Evolutionary conservation across 2,888 invertebrate genomes (phyloP), one percentile per base, ranked within the genome.

Genomic region (Hipparchia semele): DNA sequence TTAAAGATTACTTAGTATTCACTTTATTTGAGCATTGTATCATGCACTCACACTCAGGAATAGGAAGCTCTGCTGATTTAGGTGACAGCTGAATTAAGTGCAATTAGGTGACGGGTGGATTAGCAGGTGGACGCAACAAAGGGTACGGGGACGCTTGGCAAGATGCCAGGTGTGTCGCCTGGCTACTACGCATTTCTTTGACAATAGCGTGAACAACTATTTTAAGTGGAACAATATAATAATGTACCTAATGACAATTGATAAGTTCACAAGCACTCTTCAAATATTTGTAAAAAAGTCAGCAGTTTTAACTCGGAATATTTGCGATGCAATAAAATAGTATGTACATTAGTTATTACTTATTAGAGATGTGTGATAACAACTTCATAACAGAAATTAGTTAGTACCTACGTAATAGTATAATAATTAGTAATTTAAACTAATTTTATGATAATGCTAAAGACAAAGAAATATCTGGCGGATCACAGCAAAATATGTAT

Each of bases 131-230:
- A 62, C 69, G 70, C 13, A 71, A 73, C 74, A 76, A 71, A 71
- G 72, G 70, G 73, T 70, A 70, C 33, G 65, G 6, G 59, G 13
- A 39, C 33, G 56, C 23, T 66, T 78, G 78, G 77, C 73, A 7
- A 8, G 13, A 10, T 6, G 74, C 77, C 78, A 78, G 75, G 68
- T 72, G 74, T 67, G 74, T 68, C 67, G 70, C 33, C 0, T 10
- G 58, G 68, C 46, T 60, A 60, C 59, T 10, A 49, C 46, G 46
- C 49, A 59, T 53, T 65, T 53, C 6, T 39, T 13, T 51, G 7
- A 68, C 58, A 49, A 49, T 51, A 51, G 6, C 7, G 68, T 58
- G 6, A 10, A 58, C 23, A 46, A 33, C 8, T 65, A 12, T 39
- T 39, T 39, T 5, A 64, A 7, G 13, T 13, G 62, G 23, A 49